Percentiles rank a stretch among this genome's conserved stretches.
These are phyloP conservation scores for Philopotamus ludificatus DNA, from an alignment of 1,140 invertebrate species.

Conservation along the genomic window DNA sequence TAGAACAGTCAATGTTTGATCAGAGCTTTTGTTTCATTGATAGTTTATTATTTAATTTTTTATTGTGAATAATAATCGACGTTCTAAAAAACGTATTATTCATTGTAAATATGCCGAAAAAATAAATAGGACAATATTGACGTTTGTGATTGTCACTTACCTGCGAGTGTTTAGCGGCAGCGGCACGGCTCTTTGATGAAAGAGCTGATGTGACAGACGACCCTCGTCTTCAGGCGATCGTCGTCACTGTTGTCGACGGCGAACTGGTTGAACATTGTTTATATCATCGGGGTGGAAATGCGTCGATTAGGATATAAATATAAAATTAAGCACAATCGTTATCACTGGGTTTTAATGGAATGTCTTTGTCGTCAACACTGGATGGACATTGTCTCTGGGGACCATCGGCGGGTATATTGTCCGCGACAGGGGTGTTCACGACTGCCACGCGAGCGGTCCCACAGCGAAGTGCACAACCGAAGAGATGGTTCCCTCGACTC, in stretches of 20 bases:
- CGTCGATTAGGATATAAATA: neutral
- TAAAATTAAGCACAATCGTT: too few relatives aligned
- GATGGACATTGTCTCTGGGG: too few relatives aligned
- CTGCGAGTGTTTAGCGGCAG: slow-evolving; percentile 25
- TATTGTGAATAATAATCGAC: too few relatives aligned
- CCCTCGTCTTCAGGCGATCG: slow-evolving; percentile 8
- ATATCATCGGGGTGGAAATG: neutral
- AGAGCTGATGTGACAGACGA: slow-evolving; percentile 1
- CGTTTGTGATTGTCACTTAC: slow-evolving; percentile 35
- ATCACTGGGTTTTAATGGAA: too few relatives aligned
- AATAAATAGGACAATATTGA: slow-evolving; percentile 32
- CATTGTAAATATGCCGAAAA: slow-evolving; percentile 19
- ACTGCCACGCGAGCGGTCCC: slow-evolving; percentile 19
- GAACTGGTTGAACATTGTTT: slow-evolving; percentile 1
- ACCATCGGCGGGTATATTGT: too few relatives aligned
- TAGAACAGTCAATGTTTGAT: too few relatives aligned
- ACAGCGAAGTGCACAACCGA: slow-evolving; percentile 7
- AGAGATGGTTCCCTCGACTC: slow-evolving; percentile 12
- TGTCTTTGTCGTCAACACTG: too few relatives aligned
- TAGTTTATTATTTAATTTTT: too few relatives aligned
- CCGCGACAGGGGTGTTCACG: slow-evolving; percentile 16
- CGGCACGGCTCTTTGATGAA: slow-evolving; percentile 36
- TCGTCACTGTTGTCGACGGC: neutral
- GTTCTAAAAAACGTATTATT: too few relatives aligned
- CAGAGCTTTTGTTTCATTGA: too few relatives aligned